Conservation (phyloP, 2,113 vertebrate genomes). For the Sapajus apella region DNA sequence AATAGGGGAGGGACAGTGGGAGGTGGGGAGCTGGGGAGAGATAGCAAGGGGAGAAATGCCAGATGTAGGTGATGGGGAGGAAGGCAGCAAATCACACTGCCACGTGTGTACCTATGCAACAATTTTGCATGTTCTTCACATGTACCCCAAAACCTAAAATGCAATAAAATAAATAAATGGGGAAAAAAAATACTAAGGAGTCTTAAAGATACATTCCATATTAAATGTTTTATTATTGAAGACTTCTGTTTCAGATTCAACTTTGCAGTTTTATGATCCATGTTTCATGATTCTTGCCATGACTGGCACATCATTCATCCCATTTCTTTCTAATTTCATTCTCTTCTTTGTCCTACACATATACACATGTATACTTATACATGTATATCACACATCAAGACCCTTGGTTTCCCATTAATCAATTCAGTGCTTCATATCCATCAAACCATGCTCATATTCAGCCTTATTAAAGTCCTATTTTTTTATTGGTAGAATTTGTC, state of each 20-base stretch:
- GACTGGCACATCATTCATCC: accelerated
- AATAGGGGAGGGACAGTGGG: no score
- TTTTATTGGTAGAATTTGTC: background rate
- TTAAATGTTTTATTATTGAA: background rate
- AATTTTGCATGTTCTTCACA: no score
- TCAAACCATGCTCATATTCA: background rate
- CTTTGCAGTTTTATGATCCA: background rate
- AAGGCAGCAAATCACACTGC: no score
- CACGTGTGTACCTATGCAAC: no score
- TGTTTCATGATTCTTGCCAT: background rate
- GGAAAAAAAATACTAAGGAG: background rate
- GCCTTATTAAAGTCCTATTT: background rate
- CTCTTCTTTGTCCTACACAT: background rate
- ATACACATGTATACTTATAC: background rate
- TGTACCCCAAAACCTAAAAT: no score
- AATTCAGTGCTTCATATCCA: background rate
- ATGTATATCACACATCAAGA: background rate
- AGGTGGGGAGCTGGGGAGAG: no score
- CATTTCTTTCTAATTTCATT: background rate
- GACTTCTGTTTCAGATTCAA: background rate
- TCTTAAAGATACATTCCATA: background rate
- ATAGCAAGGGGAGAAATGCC: no score
- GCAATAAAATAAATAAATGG: no score
- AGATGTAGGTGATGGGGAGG: no score
- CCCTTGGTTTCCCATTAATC: accelerated